Base-by-base conservation (phyloP, 2,113 vertebrate genomes). In the Cygnus buccinator region DNA sequence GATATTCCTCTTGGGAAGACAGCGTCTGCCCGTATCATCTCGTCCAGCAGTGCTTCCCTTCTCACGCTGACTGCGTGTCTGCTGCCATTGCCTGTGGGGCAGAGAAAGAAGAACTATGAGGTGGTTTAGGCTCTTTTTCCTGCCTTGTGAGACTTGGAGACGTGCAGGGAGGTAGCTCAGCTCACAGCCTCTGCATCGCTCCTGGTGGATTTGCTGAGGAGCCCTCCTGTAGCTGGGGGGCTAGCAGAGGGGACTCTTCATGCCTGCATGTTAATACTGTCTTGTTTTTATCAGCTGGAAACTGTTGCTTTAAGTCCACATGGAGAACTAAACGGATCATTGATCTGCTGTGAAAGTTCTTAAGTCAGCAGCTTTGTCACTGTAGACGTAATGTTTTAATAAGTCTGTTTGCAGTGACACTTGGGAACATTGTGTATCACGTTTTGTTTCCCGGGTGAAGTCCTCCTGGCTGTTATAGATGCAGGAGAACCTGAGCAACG, bases 371-470 rank as follows among this genome's bases (percentile, higher is more conserved):
- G 44, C 74, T 94, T 62, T 50, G 44, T 89, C 57, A 52, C 50
- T 1, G 0, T 16, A 63, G 71, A 72, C 19, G 46, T 84, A 71
- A 41, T 0, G 9, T 75, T 91, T 78, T 88, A 84, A 6, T 63
- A 93, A 59, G 48, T 17, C 16, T n/a, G 26, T 84, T 93, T 93
- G 61, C 37, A 48, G 37, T 70, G 75, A 74, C 41, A 5, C 29
- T 75, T 37, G 35, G 43, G 84, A 92, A 68, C 54, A 33, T 29
- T 76, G 63, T 85, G n/a, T 87, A 43, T 93, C 26, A 4, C 3
- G 2, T 84, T 94, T 95, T 86, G 44, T 87, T 93, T 93, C 93
- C 50, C 80, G 68, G 39, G 59, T 82, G 77, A 82, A 71, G 66
- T 91, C 81, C 21, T 90, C 39, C 31, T 61, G 35, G 20, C 44